A percentile compares a stretch with the other conserved stretches of the same genome.
These are phyloP conservation scores for Epistrophe eligans DNA, from an alignment of 2,888 invertebrate species.

Conservation along the genomic window DNA sequence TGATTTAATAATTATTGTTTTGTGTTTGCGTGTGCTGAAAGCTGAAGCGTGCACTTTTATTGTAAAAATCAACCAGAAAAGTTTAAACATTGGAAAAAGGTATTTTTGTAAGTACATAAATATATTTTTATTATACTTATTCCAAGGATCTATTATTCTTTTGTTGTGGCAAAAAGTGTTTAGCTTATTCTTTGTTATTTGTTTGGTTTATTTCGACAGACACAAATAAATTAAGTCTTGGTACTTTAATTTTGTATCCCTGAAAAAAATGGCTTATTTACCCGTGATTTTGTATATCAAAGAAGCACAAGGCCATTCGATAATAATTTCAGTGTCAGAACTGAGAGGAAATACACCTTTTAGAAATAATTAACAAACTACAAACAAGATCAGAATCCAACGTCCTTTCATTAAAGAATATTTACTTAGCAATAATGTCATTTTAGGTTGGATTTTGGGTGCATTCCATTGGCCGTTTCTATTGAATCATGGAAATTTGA, in stretches of 20 bases:
- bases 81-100: constrained; percentile 13
- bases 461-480: too few species aligned
- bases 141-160: neutral
- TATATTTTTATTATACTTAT: constrained; percentile 20
- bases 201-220: neutral
- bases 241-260: neutral
- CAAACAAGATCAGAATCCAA: too few species aligned
- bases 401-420: too few species aligned
- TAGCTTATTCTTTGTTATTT: neutral
- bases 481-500: too few species aligned
- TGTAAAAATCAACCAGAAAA: neutral
- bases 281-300: too few species aligned
- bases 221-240: neutral
- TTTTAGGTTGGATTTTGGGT: too few species aligned
- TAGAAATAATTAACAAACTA: too few species aligned
- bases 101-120: constrained; percentile 22
- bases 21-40: constrained; percentile 46
- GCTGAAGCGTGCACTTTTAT: constrained; percentile 23
- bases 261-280: too few species aligned
- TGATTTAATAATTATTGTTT: constrained; percentile 25
- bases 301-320: too few species aligned
- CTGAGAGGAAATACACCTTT: too few species aligned
- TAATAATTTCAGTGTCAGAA: too few species aligned
- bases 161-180: neutral
- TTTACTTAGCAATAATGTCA: too few species aligned